Base-by-base conservation (phyloP, 2,888 invertebrate species). In the Cheilosia scutellata region DNA sequence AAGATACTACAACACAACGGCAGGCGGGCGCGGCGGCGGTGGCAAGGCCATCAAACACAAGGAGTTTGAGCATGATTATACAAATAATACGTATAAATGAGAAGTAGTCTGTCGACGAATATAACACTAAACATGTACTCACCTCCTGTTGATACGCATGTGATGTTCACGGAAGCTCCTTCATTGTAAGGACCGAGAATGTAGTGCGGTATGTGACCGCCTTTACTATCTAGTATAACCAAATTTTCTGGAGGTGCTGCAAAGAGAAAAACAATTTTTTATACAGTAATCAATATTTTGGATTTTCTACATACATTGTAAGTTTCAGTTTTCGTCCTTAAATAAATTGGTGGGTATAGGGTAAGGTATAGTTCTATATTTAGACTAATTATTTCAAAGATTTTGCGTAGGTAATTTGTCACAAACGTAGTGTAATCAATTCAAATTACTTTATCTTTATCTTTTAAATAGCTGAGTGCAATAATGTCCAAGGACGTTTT, bases 121-220 rank as follows among this genome's bases (percentile, higher is more conserved):
- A 70, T 16, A 6, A 44, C 5, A 2, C 7, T 7, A 7, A 33
- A 7, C 11, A 20, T 20, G 47, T 53, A 90, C 94, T 94, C 94
- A 97, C 97, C 97, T 93, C 97, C 97, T 89, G 95, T 95, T 83
- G 96, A 96, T 88, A 97, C 96, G 93, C 97, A 97, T 88, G 96
- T 96, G 88, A 97, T 95, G 91, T 96, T 95, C 84, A 97, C 94
- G 42, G 95, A 95, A 78, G 96, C 95, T 60, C 97, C 97, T 91
- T 97, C 96, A 92, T 95, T 96, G 93, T 96, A 97, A 9, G 97
- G 97, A 7, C 97, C 97, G 87, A 97, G 94, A 87, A 95, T 95
- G 89, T 96, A 95, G 90, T 95, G 94, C 55, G 95, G 95, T 89
- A 97, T 95, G 90, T 96, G 95, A 51, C 94, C 94, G 55, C 96